Conservation (phyloP, 2,888 invertebrate genomes). For the Escarpia spicata region DNA sequence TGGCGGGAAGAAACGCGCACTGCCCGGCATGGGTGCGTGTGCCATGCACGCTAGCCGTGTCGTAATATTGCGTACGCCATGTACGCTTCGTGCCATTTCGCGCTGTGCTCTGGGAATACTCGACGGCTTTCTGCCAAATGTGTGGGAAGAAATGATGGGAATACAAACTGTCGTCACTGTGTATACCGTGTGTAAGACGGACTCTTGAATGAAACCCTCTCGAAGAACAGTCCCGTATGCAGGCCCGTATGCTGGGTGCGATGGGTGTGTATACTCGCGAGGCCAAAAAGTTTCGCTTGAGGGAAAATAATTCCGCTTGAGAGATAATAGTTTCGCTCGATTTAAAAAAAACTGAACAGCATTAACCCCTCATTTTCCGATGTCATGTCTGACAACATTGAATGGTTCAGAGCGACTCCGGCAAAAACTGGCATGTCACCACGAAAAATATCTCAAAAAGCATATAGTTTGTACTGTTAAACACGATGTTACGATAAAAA, state of each 20-base stretch:
- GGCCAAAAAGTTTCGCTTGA: no score
- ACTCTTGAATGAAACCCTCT: neutral
- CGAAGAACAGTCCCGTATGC: neutral
- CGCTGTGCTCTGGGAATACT: neutral
- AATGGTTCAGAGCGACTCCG: no score
- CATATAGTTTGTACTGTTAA: no score
- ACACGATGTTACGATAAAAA: no score
- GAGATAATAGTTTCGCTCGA: no score
- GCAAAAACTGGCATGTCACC: no score
- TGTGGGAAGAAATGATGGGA: neutral
- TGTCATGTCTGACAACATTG: no score
- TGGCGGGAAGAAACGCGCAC: neutral
- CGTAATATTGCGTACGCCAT: neutral
- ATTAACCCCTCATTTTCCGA: no score
- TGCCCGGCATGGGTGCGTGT: neutral
- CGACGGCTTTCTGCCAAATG: neutral
- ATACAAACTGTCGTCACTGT: neutral
- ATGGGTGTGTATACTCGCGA: neutral
- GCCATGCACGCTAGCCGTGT: neutral
- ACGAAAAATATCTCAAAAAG: no score
- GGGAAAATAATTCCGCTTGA: no score
- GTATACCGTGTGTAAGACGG: neutral
- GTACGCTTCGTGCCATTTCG: neutral
- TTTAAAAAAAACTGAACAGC: no score
- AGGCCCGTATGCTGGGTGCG: neutral